Conservation (phyloP, 2,113 vertebrate genomes). For the Actinemys pallida region DNA sequence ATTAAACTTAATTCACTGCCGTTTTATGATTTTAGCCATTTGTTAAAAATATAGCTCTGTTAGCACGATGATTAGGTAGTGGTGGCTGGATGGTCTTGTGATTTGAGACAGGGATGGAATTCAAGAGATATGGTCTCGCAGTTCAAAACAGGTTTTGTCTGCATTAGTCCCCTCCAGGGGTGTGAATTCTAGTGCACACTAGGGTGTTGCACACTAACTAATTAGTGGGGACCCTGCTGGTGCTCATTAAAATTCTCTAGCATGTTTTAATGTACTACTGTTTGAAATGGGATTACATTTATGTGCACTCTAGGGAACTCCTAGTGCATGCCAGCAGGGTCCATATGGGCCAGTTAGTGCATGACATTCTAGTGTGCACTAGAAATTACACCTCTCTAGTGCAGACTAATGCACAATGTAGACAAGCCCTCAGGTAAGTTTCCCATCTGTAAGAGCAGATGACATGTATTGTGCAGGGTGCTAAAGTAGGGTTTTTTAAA, state of each 20-base stretch:
- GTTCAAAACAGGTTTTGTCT: background rate
- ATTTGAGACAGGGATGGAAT: background rate
- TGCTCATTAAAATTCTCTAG: too few relatives aligned
- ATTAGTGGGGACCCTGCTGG: too few relatives aligned
- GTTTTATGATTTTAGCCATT: conserved; percentile 8
- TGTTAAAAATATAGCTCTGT: conserved; percentile 7
- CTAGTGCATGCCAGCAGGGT: too few relatives aligned
- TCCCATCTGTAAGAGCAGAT: conserved; percentile 5
- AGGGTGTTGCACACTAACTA: background rate
- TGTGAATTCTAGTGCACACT: background rate
- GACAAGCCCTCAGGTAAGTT: background rate
- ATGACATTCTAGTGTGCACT: too few relatives aligned
- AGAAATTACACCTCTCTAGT: background rate
- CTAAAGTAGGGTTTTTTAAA: background rate
- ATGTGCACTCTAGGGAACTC: too few relatives aligned
- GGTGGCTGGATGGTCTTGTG: conserved; percentile 2
- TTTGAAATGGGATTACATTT: too few relatives aligned
- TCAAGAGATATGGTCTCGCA: background rate
- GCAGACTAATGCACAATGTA: background rate
- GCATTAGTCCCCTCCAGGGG: background rate
- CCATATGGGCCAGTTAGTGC: too few relatives aligned
- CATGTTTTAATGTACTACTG: too few relatives aligned
- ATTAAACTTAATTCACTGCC: conserved; percentile 6
- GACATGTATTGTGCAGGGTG: background rate
- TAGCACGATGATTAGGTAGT: background rate